A percentile compares a stretch with the other conserved stretches of the same genome.
Conservation (phyloP, 2,113 vertebrate genomes). For the Fulmarus glacialis region DNA sequence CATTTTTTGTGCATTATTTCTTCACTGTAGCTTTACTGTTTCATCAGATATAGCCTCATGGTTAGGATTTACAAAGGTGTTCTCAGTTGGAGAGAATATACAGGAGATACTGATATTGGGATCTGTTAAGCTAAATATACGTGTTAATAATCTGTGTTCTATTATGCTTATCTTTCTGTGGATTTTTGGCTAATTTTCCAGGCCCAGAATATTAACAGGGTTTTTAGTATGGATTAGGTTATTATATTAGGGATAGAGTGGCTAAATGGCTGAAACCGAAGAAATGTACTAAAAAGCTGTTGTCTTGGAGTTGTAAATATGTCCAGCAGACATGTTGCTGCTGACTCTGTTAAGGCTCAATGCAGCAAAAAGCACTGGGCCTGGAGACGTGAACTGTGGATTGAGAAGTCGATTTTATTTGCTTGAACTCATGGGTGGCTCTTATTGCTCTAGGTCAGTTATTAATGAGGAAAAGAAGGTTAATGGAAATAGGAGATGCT, state of each 20-base stretch:
- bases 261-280: neutral
- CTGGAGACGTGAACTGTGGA: neutral
- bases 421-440: neutral
- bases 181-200: neutral
- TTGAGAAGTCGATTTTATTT: neutral
- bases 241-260: neutral
- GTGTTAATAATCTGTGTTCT: neutral
- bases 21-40: neutral
- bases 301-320: neutral
- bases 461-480: conserved; percentile 14
- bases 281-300: neutral
- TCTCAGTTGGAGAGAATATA: neutral
- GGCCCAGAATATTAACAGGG: neutral
- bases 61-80: neutral
- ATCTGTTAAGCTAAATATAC: neutral
- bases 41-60: neutral
- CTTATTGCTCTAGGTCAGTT: neutral
- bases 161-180: neutral
- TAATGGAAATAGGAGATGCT: neutral
- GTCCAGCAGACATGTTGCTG: neutral
- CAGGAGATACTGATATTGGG: neutral
- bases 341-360: neutral
- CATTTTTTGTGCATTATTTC: conserved; percentile 2
- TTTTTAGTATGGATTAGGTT: neutral
- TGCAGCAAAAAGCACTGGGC: neutral